phyloP scores from a whole-genome alignment of 1,140 invertebrate genomes.

The Pseudomyrmex sp. region DNA sequence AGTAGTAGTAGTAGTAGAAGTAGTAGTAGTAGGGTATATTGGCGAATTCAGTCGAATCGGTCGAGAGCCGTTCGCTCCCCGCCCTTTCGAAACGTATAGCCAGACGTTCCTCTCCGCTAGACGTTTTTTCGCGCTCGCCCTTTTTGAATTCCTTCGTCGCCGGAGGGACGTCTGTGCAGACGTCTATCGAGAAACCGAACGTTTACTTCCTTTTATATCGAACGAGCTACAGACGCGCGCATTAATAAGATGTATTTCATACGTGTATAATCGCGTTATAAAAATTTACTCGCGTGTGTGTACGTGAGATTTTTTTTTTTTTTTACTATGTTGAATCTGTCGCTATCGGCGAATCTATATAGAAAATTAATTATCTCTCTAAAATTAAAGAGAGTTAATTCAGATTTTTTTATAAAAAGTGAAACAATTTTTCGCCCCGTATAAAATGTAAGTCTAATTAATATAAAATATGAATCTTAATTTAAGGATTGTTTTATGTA shows the following conservation, averaged over 20 bases:
- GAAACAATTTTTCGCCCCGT: too few species aligned
- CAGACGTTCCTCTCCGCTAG: neutral
- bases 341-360: too few species aligned
- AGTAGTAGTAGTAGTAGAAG: too few species aligned
- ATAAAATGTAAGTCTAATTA: too few species aligned
- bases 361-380: too few species aligned
- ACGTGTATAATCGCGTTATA: neutral
- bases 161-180: constrained; percentile 16
- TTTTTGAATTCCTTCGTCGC: constrained; percentile 68
- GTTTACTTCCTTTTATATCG: constrained; percentile 8
- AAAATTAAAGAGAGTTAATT: too few species aligned
- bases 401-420: too few species aligned
- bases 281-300: neutral
- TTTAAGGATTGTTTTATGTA: too few species aligned
- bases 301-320: neutral
- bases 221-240: neutral
- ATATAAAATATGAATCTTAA: too few species aligned
- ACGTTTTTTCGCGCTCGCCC: constrained; percentile 62
- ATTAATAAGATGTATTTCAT: constrained; percentile 24
- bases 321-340: neutral
- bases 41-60: constrained; percentile 42
- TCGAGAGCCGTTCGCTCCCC: constrained; percentile 32
- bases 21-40: constrained; percentile 52
- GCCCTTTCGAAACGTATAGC: constrained; percentile 47
- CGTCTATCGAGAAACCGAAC: constrained; percentile 33